Evolutionary conservation across 2,113 vertebrate species (phyloP), one percentile per base, ranked within the genome.

Genomic region (Podarcis cretensis): DNA sequence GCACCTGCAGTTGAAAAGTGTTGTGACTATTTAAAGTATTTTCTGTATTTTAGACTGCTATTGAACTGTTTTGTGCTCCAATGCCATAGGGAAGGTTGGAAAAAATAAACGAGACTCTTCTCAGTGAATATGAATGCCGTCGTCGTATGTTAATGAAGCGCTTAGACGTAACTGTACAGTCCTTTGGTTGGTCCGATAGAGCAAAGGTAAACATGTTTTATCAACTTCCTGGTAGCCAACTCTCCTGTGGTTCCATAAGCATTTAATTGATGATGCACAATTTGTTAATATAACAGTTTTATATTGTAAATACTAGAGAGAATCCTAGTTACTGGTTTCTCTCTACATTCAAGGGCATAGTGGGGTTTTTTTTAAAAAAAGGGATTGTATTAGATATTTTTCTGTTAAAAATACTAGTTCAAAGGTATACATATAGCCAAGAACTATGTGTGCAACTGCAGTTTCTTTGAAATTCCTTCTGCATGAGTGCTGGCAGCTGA

Each of bases 151-250:
- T 99, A 92, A 97, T 99, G 95, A 99, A 99, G 81, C 97, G 99
- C 1, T 97, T 99, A 23, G 99, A 99, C 77, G 99, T 99, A 84
- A 99, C 99, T 0, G 97, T 99, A 48, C 99, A 99, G 95, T 99
- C 99, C 3, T 99, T 99, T 69, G 98, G 99, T 2, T 99, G 99
- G 99, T 99, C 98, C 3, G 99, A 99, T 66, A 96, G 98, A 97
- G 99, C 99, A 20, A 99, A 99, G 98, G 99, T 97, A 95, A 65
- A 93, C 91, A 84, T 91, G 91, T 76, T 83, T 35, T 92, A 13
- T 87, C 77, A 88, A 48, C 48, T 90, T 91, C 93, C 94, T 95
- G 10, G 83, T 93, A 94, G 93, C 69, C 59, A 77, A 90, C 86
- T 89, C 84, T 92, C 13, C 76, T 89, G 74, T 78, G 90, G 16